phyloP scores from a whole-genome alignment of 2,797 vertebrate genomes.

The Phalanger gymnotis region DNA sequence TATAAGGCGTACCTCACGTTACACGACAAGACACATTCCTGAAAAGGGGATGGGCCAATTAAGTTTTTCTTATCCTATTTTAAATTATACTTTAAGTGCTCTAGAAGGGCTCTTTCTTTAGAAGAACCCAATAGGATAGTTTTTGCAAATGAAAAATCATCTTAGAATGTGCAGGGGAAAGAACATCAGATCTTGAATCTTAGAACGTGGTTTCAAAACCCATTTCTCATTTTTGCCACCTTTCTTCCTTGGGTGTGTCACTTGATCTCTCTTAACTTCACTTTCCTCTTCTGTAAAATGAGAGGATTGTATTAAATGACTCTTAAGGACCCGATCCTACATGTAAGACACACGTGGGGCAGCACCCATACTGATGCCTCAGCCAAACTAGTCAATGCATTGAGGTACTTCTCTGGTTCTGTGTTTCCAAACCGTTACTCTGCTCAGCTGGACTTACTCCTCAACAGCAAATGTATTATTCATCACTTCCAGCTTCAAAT shows the following conservation, averaged over 20 bases:
- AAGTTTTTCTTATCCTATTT: background rate
- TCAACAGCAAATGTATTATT: background rate
- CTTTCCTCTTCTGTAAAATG: background rate
- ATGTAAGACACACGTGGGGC: background rate
- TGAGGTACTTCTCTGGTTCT: background rate
- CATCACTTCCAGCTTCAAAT: background rate
- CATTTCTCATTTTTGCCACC: background rate
- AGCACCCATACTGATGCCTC: background rate
- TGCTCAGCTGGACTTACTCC: background rate
- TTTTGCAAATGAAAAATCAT: background rate
- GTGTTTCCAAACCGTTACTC: background rate
- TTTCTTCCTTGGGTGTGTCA: background rate
- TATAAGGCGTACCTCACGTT: background rate
- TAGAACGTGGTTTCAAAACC: background rate
- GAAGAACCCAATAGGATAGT: background rate
- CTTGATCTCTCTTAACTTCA: background rate
- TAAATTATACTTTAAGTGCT: background rate
- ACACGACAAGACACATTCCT: background rate
- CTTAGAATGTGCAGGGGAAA: background rate
- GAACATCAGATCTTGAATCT: background rate
- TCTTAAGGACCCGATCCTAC: background rate
- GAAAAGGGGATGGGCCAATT: background rate
- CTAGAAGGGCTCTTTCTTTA: background rate
- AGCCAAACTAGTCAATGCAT: background rate
- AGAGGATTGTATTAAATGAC: background rate